These are phyloP conservation scores for Spinus pinus DNA, from an alignment of 2,797 vertebrate species.

Conservation along the genomic window DNA sequence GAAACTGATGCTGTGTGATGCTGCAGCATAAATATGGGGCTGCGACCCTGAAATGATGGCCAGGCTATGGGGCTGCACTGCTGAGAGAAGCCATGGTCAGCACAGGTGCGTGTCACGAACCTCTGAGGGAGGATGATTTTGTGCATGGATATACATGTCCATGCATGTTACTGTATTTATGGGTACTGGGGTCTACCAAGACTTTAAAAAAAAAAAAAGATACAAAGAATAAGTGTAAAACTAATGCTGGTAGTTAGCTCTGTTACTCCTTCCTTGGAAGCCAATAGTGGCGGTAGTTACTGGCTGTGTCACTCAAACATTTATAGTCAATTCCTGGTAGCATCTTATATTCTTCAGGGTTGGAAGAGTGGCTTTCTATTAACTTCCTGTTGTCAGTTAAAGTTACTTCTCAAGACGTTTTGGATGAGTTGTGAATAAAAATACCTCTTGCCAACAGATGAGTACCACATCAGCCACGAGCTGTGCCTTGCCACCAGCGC, in stretches of 20 bases:
- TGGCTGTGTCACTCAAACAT: not conserved
- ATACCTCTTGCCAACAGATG: slow-evolving; percentile 23
- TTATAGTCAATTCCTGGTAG: not conserved
- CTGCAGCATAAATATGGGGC: not conserved
- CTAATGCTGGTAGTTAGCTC: not conserved
- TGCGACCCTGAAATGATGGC: not conserved
- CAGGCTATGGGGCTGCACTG: not conserved
- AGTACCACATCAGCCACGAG: not conserved
- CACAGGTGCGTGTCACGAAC: accelerated
- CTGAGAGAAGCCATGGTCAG: not conserved
- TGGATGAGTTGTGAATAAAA: not conserved
- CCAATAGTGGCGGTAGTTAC: not conserved
- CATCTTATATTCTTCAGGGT: not conserved
- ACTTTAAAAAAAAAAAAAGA: not conserved
- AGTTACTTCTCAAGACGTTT: not conserved
- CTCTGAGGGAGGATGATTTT: not conserved
- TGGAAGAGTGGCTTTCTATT: not conserved
- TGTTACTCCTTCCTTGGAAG: not conserved
- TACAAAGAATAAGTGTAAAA: not conserved
- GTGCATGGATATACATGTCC: accelerated
- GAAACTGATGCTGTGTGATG: not conserved
- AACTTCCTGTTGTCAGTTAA: not conserved
- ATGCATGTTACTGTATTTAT: not conserved
- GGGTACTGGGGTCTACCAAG: not conserved
- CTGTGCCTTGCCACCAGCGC: not conserved